Evolutionary conservation across 1,140 invertebrate species (phyloP), one percentile per base, ranked within the genome.

Genomic region (Euwallacea fornicatus): DNA sequence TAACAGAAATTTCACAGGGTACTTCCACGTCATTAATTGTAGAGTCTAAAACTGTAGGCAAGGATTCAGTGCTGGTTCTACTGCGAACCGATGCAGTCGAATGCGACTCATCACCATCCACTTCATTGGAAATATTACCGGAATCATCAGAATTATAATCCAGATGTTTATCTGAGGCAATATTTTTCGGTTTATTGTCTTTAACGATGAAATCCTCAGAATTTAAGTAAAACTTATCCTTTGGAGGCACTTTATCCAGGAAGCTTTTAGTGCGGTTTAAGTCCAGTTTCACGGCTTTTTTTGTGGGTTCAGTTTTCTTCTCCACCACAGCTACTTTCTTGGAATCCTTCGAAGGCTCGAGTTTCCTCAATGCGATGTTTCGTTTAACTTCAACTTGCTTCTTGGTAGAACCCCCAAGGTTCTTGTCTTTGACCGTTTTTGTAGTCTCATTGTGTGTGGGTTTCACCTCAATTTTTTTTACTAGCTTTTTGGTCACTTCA

Each of bases 51-150:
- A 71, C 64, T 6, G 70, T 67, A 10, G 61, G 43, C 58, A 70
- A 46, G 16, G 74, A 73, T 46, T 68, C 74, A 0, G 68, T 66
- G 71, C 71, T 74, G 9, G 58, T 66, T 59, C 61, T 43, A 64
- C 66, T 75, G 7, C 68, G 64, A 44, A 73, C 53, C 9, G 69
- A 71, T 42, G 71, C 69, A 50, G 74, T 69, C 0, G 74, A 73
- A 60, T 67, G 66, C 10, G 60, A 10, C 42, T 75, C 74, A 43
- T 75, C 74, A 62, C 74, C 71, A 69, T 75, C 74, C 74, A 85
- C 86, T 75, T 90, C 89, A 75, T 91, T 91, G 53, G 90, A 91
- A 65, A 90, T 91, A 81, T 92, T 90, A 55, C 90, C 90, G 33
- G 89, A 91, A 80, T 92, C 90, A 76, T 92, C 90, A 46, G 89